Evolutionary conservation across 2,113 vertebrate genomes (phyloP), one percentile per base, ranked within the genome.

Genomic region (Macquaria australasica): DNA sequence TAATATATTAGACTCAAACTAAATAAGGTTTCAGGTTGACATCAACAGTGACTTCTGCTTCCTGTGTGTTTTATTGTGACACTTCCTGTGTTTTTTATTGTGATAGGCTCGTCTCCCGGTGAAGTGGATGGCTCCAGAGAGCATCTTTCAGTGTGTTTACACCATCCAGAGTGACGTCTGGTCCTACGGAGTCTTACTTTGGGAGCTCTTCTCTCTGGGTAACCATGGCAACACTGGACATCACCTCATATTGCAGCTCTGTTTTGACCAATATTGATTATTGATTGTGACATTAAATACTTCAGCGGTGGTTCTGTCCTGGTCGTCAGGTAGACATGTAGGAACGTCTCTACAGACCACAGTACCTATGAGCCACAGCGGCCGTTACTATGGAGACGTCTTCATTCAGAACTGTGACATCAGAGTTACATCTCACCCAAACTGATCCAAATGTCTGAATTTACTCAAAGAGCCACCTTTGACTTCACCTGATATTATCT

Each of bases 121-220:
- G 69, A 99, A 99, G 82, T 99, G 98, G 98, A 99, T 99, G 98
- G 96, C 98, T 4, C 98, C 98, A 0, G 98, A 99, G 91, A 99
- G 98, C 90, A 99, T 99, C 92, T 99, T 99, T 6, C 96, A 98
- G 89, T 99, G 98, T n/a, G 84, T 99, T 51, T 99, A 99, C 95
- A 99, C 98, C 0, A 94, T 97, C 41, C 98, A 99, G 95, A 99
- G 98, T 0, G 98, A 99, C 0, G 98, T 99, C 68, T 99, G 98
- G 98, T 99, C 98, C 5, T 99, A 99, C 0, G 98, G 98, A n/a
- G 97, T 99, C 87, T 94, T 99, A 1, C 96, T 99, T 43, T 99
- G 98, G 98, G 98, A 99, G 93, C 98, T 99, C 88, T 99, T 98
- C 92, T 98, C 98, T 12, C 95, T 99, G 0, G 98, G 98, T 99